Base-by-base conservation (phyloP, 2,797 vertebrate species). In the Scleropages formosus region DNA sequence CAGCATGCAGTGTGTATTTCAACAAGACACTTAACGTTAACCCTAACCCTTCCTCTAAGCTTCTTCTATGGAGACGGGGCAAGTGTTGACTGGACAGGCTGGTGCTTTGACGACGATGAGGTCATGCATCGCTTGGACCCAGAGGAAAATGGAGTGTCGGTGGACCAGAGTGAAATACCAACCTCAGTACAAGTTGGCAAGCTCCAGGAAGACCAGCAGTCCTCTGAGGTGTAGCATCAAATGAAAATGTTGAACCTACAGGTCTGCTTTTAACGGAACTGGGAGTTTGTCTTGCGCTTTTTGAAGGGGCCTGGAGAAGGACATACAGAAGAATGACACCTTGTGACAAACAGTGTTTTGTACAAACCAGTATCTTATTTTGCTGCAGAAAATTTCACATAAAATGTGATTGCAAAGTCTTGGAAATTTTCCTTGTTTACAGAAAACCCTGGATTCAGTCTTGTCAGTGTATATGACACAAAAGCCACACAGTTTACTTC, bases 31-130 rank as follows among this genome's bases (percentile, higher is more conserved):
- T n/a, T n/a, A n/a, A n/a, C n/a, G n/a, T n/a, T n/a, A n/a, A n/a
- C n/a, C n/a, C n/a, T n/a, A n/a, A n/a, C 27, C 76, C 26, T 78
- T 72, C 73, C 63, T 73, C 22, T 59, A 20, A 92, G 90, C 70
- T 46, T 77, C 24, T 1, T 56, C 27, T 82, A 82, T 24, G 0
- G 26, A 0, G 84, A 89, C 0, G 89, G 88, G 8, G 82, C 78
- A 3, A 91, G 86, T 10, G 90, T 91, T 79, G 91, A 93, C 80
- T 92, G 90, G 91, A 18, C 80, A 0, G 91, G 90, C 71, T 94
- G 90, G 92, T 91, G 88, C 78, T 84, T 93, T 12, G 90, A 90
- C 26, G 89, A 91, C 4, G 79, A 88, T 0, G 90, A 92, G 22
- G 84, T 91, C 39, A 79, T 88, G 81, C 81, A 84, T 75, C 77